phyloP scores from a whole-genome alignment of 2,888 invertebrate genomes.

The Cryptophagus acutangulus region DNA sequence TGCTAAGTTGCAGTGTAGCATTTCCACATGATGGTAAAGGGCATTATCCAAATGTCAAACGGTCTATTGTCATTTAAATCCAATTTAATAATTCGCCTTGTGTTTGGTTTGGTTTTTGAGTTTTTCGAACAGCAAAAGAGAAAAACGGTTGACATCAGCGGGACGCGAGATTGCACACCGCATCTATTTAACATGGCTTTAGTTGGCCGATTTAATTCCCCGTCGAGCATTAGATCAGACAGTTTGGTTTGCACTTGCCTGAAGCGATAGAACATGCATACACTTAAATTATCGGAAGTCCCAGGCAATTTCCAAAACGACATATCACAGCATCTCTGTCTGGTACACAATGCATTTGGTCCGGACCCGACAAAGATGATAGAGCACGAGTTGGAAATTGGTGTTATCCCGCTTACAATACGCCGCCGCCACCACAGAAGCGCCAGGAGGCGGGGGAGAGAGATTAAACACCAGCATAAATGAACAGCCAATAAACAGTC shows the following conservation, averaged over 20 bases:
- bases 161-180: constrained; percentile 25
- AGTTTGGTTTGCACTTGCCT: constrained; percentile 41
- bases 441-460: constrained; percentile 25
- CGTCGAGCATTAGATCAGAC: constrained; percentile 39
- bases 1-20: too few species aligned
- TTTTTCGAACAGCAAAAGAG: too few species aligned
- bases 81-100: too few species aligned
- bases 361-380: constrained; percentile 26
- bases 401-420: constrained; percentile 30
- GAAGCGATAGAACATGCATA: constrained; percentile 45
- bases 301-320: constrained; percentile 33
- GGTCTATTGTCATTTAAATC: constrained; percentile 1
- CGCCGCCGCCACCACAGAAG: constrained; percentile 28
- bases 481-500: constrained; percentile 45
- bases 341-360: constrained; percentile 19
- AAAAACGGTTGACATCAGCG: constrained; percentile 23
- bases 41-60: background rate
- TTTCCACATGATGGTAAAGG: too few species aligned
- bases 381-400: constrained; percentile 35
- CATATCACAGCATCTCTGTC: constrained; percentile 31
- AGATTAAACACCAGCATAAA: constrained; percentile 46
- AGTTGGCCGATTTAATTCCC: constrained; percentile 42
- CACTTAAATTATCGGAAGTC: constrained; percentile 44
- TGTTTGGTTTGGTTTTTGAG: too few species aligned
- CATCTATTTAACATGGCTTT: constrained; percentile 34